phyloP scores from a whole-genome alignment of 2,888 invertebrate genomes.

The Thereva nobilitata region DNA sequence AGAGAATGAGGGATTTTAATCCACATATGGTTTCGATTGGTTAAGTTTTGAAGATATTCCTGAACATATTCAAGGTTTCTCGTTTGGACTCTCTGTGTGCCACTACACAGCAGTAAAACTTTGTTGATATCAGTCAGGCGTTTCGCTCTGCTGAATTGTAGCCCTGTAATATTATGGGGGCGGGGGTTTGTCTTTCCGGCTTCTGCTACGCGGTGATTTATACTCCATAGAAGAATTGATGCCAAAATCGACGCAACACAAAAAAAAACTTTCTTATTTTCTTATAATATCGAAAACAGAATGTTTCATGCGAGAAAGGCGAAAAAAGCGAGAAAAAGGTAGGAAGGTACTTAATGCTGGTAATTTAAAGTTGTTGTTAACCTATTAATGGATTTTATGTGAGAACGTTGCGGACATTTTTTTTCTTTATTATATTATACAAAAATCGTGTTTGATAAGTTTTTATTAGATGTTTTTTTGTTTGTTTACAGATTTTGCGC shows the following conservation, averaged over 20 bases:
- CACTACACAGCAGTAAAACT: conserved; percentile 24
- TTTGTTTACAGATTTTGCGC: too few species aligned
- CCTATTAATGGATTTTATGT: too few species aligned
- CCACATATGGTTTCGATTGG: conserved; percentile 42
- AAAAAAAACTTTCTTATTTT: too few species aligned
- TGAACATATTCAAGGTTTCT: conserved; percentile 8
- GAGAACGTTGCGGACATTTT: too few species aligned
- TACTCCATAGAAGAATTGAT: conserved; percentile 14
- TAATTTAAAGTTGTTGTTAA: too few species aligned
- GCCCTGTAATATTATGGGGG: neutral
- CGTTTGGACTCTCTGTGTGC: neutral
- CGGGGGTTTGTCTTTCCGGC: conserved; percentile 11
- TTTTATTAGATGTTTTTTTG: too few species aligned
- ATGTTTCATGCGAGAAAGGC: too few species aligned
- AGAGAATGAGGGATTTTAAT: conserved; percentile 13
- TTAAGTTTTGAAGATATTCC: conserved; percentile 39
- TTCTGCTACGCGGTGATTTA: conserved; percentile 12
- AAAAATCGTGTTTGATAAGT: too few species aligned
- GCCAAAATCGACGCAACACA: conserved; percentile 3
- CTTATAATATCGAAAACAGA: too few species aligned
- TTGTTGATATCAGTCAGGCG: neutral
- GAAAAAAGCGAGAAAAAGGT: too few species aligned
- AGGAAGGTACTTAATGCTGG: too few species aligned
- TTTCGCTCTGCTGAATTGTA: conserved; percentile 3
- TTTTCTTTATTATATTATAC: too few species aligned